phyloP scores from a whole-genome alignment of 1,140 invertebrate species.

The Liolophura sinensis region DNA sequence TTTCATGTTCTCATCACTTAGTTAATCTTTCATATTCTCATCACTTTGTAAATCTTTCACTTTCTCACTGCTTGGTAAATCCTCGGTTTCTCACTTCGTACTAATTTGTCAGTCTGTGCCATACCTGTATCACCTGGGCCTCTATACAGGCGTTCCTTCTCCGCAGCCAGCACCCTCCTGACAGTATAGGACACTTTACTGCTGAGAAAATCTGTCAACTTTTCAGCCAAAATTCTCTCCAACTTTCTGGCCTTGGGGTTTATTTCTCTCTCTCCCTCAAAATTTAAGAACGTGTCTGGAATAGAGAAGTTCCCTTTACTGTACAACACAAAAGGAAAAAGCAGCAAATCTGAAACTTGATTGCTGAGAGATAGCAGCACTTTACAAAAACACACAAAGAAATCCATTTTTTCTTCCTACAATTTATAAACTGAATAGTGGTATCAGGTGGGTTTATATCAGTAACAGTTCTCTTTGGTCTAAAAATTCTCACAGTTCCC shows the following conservation, averaged over 20 bases:
- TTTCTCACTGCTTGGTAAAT: background rate
- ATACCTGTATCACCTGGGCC: constrained; percentile 45
- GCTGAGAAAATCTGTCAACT: constrained; percentile 78
- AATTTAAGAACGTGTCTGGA: constrained; percentile 47
- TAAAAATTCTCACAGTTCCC: too few relatives aligned
- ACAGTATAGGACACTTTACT: constrained; percentile 80
- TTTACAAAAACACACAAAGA: too few relatives aligned
- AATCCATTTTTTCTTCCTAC: too few relatives aligned
- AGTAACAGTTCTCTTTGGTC: too few relatives aligned
- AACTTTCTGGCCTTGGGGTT: constrained; percentile 43
- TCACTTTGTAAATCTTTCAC: too few relatives aligned
- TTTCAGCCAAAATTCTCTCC: constrained; percentile 57
- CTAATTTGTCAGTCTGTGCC: background rate
- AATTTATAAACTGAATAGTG: too few relatives aligned
- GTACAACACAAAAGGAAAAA: too few relatives aligned
- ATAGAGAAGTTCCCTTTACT: background rate
- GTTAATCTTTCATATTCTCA: too few relatives aligned
- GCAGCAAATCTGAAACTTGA: background rate
- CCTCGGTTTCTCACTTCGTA: background rate
- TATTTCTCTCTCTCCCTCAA: constrained; percentile 37
- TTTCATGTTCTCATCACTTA: too few relatives aligned
- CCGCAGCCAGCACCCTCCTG: constrained; percentile 81
- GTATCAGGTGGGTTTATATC: too few relatives aligned
- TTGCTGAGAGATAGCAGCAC: too few relatives aligned
- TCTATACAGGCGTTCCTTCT: constrained; percentile 78